phyloP scores from a whole-genome alignment of 2,113 vertebrate genomes.

The Meles meles region DNA sequence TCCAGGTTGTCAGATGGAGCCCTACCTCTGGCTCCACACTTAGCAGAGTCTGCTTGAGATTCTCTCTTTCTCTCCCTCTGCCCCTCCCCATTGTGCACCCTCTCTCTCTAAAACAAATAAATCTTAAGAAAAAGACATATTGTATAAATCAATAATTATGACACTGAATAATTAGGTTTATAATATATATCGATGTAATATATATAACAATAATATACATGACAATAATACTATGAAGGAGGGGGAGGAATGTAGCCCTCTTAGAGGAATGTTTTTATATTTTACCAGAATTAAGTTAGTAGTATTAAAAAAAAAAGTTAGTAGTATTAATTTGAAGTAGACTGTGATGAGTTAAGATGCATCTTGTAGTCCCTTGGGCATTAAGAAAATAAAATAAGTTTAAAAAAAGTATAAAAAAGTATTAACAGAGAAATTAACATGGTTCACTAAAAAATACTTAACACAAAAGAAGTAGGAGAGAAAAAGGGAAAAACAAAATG shows the following conservation, averaged over 20 bases:
- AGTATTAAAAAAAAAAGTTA: neutral
- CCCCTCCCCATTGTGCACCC: neutral
- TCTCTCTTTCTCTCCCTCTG: neutral
- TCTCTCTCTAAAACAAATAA: neutral
- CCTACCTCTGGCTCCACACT: neutral
- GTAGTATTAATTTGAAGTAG: neutral
- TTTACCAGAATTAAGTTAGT: neutral
- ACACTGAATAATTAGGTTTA: neutral
- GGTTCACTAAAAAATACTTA: neutral
- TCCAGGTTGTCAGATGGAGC: neutral
- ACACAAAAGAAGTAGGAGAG: neutral
- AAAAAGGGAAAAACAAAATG: neutral
- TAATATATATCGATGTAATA: neutral
- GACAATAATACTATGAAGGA: neutral
- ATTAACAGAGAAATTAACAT: neutral
- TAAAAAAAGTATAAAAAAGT: neutral
- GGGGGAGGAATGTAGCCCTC: neutral
- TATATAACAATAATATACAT: neutral
- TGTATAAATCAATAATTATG: neutral
- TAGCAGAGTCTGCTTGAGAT: neutral
- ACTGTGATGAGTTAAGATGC: neutral
- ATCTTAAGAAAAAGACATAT: neutral
- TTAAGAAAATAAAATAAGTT: neutral
- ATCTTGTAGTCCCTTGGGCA: neutral
- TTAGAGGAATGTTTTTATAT: neutral